These are phyloP conservation scores for Eolophus roseicapilla DNA, from an alignment of 2,113 vertebrate species.

Conservation along the genomic window DNA sequence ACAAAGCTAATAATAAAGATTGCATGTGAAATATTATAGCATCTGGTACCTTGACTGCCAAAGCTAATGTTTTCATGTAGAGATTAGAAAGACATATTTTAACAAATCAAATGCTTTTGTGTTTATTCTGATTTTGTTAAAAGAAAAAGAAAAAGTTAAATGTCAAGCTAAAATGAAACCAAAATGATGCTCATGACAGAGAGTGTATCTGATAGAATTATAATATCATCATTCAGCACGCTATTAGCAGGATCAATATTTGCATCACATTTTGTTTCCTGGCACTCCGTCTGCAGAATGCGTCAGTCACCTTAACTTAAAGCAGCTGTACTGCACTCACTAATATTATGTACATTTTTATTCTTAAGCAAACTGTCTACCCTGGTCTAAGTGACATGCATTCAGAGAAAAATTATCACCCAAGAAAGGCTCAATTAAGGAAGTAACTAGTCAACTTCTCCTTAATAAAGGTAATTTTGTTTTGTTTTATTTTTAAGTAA, in stretches of 20 bases:
- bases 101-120: constrained; percentile 53
- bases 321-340: neutral
- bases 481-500: neutral
- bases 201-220: neutral
- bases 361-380: neutral
- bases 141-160: constrained; percentile 45
- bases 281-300: neutral
- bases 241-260: neutral
- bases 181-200: constrained; percentile 4
- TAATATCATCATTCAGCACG: neutral
- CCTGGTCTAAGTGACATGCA: neutral
- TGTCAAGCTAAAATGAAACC: constrained; percentile 35
- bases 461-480: neutral
- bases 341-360: neutral
- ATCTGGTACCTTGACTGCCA: constrained; percentile 69
- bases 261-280: constrained; percentile 8
- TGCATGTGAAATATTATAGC: constrained; percentile 72
- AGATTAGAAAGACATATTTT: constrained; percentile 61
- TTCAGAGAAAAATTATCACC: neutral
- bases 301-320: neutral
- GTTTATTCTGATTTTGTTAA: constrained; percentile 19
- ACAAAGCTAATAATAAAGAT: constrained; percentile 84
- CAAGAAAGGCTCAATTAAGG: neutral
- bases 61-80: constrained; percentile 56
- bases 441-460: neutral